A percentile compares a stretch with the other conserved stretches of the same genome.
phyloP scores from a whole-genome alignment of 2,888 invertebrate genomes.

The Thelaira solivaga region DNA sequence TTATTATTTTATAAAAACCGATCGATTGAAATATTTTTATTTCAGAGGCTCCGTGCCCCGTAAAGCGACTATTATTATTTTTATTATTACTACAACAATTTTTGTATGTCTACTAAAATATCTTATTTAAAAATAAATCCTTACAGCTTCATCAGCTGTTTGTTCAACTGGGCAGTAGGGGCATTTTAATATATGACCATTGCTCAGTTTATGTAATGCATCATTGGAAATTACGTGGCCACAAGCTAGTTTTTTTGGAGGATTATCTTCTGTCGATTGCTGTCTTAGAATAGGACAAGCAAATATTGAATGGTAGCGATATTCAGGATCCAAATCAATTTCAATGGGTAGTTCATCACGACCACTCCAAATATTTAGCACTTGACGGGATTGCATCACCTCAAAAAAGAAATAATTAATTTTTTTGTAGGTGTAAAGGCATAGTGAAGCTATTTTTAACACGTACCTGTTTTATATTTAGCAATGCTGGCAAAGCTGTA shows the following conservation, averaged over 20 bases:
- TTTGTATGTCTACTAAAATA: too few relatives aligned
- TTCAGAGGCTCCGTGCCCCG: too few relatives aligned
- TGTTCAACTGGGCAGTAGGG: constrained; percentile 99
- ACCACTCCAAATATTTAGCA: constrained; percentile 95
- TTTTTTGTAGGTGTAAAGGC: too few relatives aligned
- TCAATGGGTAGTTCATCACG: constrained; percentile 98
- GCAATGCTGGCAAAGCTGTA: constrained; percentile 93
- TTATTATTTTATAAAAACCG: too few relatives aligned
- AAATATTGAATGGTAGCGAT: constrained; percentile 97
- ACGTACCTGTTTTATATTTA: constrained; percentile 89
- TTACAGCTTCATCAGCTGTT: constrained; percentile 92
- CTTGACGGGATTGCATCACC: constrained; percentile 92
- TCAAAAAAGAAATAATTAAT: constrained; percentile 13
- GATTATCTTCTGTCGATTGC: constrained; percentile 96
- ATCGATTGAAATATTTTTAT: too few relatives aligned
- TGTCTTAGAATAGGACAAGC: constrained; percentile 98
- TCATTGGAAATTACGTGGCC: constrained; percentile 99
- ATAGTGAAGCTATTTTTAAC: too few relatives aligned
- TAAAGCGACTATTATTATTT: background rate
- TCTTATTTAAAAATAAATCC: constrained; percentile 88
- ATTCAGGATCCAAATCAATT: constrained; percentile 93
- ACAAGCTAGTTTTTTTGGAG: constrained; percentile 97
- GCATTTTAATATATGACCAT: constrained; percentile 97
- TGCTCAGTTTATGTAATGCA: constrained; percentile 95
- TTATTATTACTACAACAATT: background rate